Evolutionary conservation across 53 echinoderm and acorn worm genomes (phyloP), one percentile per base, ranked within the genome.

Genomic region (Arbacia lixula): DNA sequence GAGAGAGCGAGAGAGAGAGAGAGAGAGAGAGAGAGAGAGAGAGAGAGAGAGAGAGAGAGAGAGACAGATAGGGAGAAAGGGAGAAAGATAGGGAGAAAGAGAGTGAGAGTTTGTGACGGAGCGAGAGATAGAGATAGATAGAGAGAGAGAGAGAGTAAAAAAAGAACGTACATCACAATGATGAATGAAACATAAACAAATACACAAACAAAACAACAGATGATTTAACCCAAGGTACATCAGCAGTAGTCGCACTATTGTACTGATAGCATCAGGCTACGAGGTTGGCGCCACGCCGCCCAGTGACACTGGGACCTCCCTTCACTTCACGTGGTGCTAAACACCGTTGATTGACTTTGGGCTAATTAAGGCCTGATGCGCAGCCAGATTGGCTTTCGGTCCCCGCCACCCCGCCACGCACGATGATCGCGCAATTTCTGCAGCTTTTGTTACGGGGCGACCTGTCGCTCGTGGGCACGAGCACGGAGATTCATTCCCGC

Each of bases 401-500:
- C 29, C 46, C 46, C 71, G 27, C 43, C 40, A 43, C 46, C 49
- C 71, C 43, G 42, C 40, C 28, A 39, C 71, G 43, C n/a, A 43
- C 49, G 41, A 43, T 71, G 71, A 71, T 71, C 71, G 41, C 71
- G 71, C 43, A 71, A 39, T 71, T 39, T 71, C 68, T 43, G 40
- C 46, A 40, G 40, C 71, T 71, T 71, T 41, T 43, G 71, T 71
- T 71, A 46, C 71, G 71, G n/a, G 29, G 46, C 20, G 74, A 36
- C 32, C 8, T 74, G 74, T 74, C 53, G 52, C 74, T 74, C 74
- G 31, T 16, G 53, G 74, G 74, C 53, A 74, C 22, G 35, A 74
- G 39, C 22, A 20, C 24, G 49, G 36, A 66, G 66, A 66, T 66
- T 66, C 66, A 66, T 66, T 8, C 66, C 58, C 64, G 36, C 66